Percentiles rank a stretch among this genome's conserved stretches.
Conservation (phyloP, 2,797 vertebrate species). For the Setipinna tenuifilis region DNA sequence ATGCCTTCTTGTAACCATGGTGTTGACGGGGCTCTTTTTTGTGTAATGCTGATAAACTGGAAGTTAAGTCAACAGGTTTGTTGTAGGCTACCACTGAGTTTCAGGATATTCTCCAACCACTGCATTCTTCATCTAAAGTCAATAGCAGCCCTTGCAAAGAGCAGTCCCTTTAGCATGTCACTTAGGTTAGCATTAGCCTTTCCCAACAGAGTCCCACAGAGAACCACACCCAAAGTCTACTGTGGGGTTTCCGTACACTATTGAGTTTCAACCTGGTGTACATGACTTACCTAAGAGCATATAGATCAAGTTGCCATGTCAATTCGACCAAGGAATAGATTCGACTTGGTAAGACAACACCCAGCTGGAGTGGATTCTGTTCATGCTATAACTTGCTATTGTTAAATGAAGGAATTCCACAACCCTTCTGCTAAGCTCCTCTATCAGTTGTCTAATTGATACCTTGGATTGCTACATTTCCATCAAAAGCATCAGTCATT, state of each 20-base stretch:
- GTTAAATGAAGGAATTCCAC: not conserved
- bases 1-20: not conserved
- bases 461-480: not conserved
- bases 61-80: not conserved
- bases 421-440: too few species aligned
- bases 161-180: not conserved
- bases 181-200: not conserved
- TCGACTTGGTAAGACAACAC: not conserved
- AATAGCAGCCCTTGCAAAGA: not conserved
- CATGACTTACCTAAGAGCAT: not conserved
- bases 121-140: not conserved
- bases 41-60: not conserved
- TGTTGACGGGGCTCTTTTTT: not conserved
- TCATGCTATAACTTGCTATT: conserved; percentile 1
- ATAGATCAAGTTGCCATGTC: not conserved
- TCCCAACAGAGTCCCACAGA: not conserved
- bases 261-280: not conserved
- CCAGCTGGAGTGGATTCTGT: not conserved
- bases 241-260: not conserved
- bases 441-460: not conserved
- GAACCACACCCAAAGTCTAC: not conserved
- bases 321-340: not conserved
- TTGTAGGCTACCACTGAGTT: not conserved
- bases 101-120: not conserved
- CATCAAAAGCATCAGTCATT: not conserved